Evolutionary conservation across 2,113 vertebrate species (phyloP).

Genomic region (Coptodon rendalli): DNA sequence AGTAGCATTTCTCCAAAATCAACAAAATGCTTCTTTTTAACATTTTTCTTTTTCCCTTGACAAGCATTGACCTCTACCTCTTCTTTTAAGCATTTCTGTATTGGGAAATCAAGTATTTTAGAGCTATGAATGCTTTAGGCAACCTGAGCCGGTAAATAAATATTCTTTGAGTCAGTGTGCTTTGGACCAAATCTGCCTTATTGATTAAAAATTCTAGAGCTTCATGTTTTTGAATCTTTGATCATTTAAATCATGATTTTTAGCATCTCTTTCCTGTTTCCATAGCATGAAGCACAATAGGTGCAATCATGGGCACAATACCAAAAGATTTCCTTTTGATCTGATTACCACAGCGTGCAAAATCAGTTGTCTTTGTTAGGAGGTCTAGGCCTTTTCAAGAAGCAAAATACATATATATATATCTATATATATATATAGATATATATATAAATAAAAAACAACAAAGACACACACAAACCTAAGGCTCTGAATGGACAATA

Average conservation of each 20-base stretch:
- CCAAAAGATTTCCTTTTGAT: conserved; percentile 34
- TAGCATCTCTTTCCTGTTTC: not conserved
- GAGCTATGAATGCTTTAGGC: conserved; percentile 1
- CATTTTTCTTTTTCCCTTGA: not conserved
- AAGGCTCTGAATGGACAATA: conserved; percentile 4
- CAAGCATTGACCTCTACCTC: not conserved
- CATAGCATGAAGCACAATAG: conserved; percentile 43
- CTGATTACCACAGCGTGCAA: conserved; percentile 46
- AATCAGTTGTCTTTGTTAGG: conserved; percentile 67
- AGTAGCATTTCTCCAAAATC: conserved; percentile 1
- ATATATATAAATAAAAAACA: not conserved
- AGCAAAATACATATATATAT: not conserved
- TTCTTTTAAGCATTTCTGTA: conserved; percentile 13
- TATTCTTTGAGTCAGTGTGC: not conserved
- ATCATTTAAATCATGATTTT: conserved; percentile 7
- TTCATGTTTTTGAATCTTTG: not conserved
- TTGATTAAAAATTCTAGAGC: conserved; percentile 8
- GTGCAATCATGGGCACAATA: conserved; percentile 52
- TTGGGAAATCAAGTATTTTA: conserved; percentile 20
- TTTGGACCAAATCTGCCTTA: not conserved
- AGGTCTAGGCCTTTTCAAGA: not conserved
- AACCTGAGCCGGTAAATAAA: not conserved
- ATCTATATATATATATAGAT: not conserved
- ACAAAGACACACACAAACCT: conserved; percentile 1
- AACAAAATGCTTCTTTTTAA: conserved; percentile 15